Evolutionary conservation across 1,140 invertebrate genomes (phyloP).

Genomic region (Leptestheria dahalacensis): DNA sequence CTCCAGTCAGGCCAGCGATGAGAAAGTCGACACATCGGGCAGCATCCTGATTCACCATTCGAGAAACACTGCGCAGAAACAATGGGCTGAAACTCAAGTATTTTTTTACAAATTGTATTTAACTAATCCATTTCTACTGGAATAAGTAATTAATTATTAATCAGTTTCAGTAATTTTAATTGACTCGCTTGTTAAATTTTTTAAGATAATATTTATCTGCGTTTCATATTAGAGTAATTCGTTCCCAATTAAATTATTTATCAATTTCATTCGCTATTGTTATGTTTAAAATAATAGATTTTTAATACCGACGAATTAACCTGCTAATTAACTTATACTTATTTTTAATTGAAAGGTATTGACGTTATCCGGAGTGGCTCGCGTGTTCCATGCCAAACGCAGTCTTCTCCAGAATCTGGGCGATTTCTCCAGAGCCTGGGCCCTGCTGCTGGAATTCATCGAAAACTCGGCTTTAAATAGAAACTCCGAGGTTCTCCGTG

Average conservation of each 20-base stretch:
- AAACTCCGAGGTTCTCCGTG: slow-evolving; percentile 62
- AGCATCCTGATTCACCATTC: slow-evolving; percentile 97
- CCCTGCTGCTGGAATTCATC: slow-evolving; percentile 78
- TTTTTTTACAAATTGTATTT: neutral
- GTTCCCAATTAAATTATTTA: neutral
- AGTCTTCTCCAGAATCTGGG: slow-evolving; percentile 65
- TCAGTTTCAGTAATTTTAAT: no score
- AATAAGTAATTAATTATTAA: no score
- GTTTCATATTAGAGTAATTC: neutral
- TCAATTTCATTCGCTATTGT: no score
- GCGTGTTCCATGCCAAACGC: slow-evolving; percentile 79
- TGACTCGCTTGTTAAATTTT: neutral
- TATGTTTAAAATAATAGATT: neutral
- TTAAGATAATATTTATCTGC: neutral
- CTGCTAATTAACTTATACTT: neutral
- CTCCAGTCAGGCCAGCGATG: slow-evolving; percentile 80
- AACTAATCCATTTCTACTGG: neutral
- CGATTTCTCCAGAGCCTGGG: slow-evolving; percentile 86
- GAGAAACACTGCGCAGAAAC: slow-evolving; percentile 95
- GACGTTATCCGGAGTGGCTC: slow-evolving; percentile 52
- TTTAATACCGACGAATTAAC: neutral
- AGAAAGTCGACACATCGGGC: slow-evolving; percentile 79
- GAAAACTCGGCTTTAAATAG: slow-evolving; percentile 77
- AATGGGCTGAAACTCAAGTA: slow-evolving; percentile 97
- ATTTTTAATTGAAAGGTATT: slow-evolving; percentile 36